Percentiles rank a stretch among this genome's conserved stretches.
phyloP scores from a whole-genome alignment of 2,797 vertebrate species.

The Melopsittacus undulatus region DNA sequence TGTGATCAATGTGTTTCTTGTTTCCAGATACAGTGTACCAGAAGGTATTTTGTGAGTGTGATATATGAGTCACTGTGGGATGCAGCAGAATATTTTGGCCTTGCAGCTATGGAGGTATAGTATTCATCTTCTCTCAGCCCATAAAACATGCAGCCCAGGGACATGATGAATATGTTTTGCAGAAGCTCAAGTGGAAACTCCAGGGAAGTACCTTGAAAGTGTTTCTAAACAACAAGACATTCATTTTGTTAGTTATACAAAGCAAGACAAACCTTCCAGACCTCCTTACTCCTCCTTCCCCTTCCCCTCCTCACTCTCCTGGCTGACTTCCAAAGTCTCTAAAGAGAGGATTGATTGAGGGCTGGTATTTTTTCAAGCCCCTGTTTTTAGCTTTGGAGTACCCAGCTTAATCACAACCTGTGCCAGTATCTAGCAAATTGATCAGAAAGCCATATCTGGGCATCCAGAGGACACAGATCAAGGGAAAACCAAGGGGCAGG shows the following conservation, averaged over 20 bases:
- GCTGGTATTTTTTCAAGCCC: background rate
- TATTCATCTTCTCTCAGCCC: background rate
- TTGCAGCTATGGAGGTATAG: constrained; percentile 12
- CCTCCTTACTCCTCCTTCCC: background rate
- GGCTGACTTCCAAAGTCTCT: background rate
- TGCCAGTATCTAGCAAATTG: background rate
- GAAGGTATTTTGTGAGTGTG: constrained; percentile 10
- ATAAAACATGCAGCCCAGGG: background rate
- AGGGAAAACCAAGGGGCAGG: background rate
- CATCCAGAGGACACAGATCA: background rate
- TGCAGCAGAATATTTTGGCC: constrained; percentile 18
- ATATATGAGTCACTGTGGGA: constrained; percentile 19
- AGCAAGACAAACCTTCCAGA: background rate
- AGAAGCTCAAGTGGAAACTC: constrained; percentile 2
- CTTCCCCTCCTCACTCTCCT: background rate
- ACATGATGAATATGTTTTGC: background rate
- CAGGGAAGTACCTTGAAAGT: constrained; percentile 16
- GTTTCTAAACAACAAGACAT: background rate
- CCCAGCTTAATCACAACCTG: background rate
- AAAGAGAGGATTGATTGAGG: background rate
- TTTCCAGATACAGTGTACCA: background rate
- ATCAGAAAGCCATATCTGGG: background rate
- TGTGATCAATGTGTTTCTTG: background rate
- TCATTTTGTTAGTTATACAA: background rate
- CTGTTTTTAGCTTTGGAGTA: background rate